Base-by-base conservation (phyloP, 1,140 invertebrate species). In the Bacillus rossius region DNA sequence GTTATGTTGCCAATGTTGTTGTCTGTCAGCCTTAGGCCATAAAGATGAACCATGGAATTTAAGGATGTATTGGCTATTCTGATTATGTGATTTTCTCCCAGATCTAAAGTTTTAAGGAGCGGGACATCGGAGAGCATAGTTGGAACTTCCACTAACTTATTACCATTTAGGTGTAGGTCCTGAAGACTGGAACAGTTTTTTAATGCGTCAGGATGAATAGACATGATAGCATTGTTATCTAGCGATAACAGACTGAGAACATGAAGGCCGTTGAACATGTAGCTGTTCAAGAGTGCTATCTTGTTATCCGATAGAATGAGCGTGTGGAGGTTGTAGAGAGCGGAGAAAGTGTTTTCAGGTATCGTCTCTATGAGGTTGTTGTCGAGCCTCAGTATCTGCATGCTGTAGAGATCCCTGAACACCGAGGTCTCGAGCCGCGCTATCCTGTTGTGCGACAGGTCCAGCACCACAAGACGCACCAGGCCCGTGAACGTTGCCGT, bases 161-260 rank as follows among this genome's bases (percentile, higher is more conserved):
- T 98, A 64, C 88, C 85, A 74, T 93, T 91, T 49, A 96, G 77
- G 77, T 94, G 91, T 48, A 98, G 76, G 71, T 94, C 91, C 74
- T 91, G 86, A 52, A 97, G 75, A 59, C 84, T 86, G 45, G 87
- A 87, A 66, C 88, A 88, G 72, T 94, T 97, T 72, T 81, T 83
- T 61, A 96, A 83, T 22, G 93, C 85, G 64, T 88, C 85, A 47
- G 82, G 78, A 65, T 92, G 86, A 62, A 96, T 82, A 67, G 79
- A 81, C 41, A 84, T 81, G 53, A 96, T 83, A 62, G 82, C 77
- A 75, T 96, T 95, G 70, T 89, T 89, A 73, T 94, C 90, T 66
- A 95, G 72, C 1, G 88, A 89, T 47, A 96, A 77, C 57, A 91
- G 75, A 59, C 84, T 86, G 38, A 95, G 76, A 37, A 85, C 86